Evolutionary conservation across 2,888 invertebrate genomes (phyloP), one percentile per base, ranked within the genome.

Genomic region (Leucophenga montana): DNA sequence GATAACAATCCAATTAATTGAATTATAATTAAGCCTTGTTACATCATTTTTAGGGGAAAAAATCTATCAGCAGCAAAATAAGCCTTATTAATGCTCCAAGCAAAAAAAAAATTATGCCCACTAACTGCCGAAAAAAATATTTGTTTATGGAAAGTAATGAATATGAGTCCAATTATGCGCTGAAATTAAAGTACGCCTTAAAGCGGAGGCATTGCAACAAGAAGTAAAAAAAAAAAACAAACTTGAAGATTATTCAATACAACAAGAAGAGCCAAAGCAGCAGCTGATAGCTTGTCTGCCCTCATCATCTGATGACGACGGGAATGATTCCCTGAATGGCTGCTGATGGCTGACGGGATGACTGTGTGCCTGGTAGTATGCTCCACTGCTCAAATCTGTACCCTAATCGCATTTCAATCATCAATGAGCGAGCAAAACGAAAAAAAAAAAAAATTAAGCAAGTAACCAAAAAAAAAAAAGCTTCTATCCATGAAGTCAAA

Each of bases 401-500:
- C 80, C 79, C 82, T 81, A 81, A 81, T 81, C 81, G 82, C 80
- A 78, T 81, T 81, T 81, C 82, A 81, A 80, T 81, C 81, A 80
- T 82, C 82, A 74, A 75, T 75, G 79, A 75, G 74, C 39, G 9
- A 5, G 39, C 39, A 39, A 39, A 39, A 1, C 9, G 1, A 39
- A 11, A 39, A 39, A 39, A 5, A 39, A 39, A 39, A 39, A 39
- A 39, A 39, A 39, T n/a, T n/a, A n/a, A n/a, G n/a, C n/a, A n/a
- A n/a, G n/a, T n/a, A n/a, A n/a, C n/a, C n/a, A 39, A 39, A 39
- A 8, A 5, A 39, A 39, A 39, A 39, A 39, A 39, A 39, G 11
- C 39, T 39, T 39, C 11, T 11, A 39, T 39, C 5, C 39, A 39
- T 39, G 39, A 39, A 39, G 39, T 8, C 3, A 39, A 39, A 39